Evolutionary conservation across 2,113 vertebrate species (phyloP).

Genomic region (Ictalurus furcatus): DNA sequence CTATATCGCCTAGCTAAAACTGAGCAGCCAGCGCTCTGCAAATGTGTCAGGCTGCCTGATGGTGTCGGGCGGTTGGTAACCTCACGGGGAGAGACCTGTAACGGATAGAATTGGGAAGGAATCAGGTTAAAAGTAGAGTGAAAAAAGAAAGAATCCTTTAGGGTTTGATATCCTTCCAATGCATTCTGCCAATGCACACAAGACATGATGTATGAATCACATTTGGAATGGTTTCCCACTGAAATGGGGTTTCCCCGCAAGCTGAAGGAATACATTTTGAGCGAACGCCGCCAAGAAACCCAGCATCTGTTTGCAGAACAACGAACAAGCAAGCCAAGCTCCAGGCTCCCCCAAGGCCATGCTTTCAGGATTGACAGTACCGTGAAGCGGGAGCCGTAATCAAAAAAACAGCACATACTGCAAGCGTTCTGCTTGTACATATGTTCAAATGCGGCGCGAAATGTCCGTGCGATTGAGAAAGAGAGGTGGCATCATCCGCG

Average conservation of each 20-base stretch:
- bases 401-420: not conserved
- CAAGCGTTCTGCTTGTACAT: constrained; percentile 27
- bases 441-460: constrained; percentile 26
- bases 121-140: not conserved
- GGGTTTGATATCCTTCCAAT: not conserved
- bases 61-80: not conserved
- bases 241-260: not conserved
- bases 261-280: not conserved
- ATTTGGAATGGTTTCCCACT: not conserved
- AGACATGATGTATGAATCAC: not conserved
- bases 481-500: constrained; percentile 8
- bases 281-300: not conserved
- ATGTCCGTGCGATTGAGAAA: not conserved
- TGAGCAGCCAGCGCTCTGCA: not conserved
- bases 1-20: not conserved
- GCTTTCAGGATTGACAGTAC: not conserved
- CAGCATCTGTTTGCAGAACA: not conserved
- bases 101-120: not conserved
- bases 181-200: not conserved
- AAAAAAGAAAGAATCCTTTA: not conserved
- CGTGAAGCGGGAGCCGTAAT: not conserved
- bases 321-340: not conserved
- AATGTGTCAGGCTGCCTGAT: constrained; percentile 3
- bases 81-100: not conserved
- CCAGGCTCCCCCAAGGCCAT: constrained; percentile 10